phyloP scores from a whole-genome alignment of 2,113 vertebrate species.

The Synchiropus splendidus region DNA sequence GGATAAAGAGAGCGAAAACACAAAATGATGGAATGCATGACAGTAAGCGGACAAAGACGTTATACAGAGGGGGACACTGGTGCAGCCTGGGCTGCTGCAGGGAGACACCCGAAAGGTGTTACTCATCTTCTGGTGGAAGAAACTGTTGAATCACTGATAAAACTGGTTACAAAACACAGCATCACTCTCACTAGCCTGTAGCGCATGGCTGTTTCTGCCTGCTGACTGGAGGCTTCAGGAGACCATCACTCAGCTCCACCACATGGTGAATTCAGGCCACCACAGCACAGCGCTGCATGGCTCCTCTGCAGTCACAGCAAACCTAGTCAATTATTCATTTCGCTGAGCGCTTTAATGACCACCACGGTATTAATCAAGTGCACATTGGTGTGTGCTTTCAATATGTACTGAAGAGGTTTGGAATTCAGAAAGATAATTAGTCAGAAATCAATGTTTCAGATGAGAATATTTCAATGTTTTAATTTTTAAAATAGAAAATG shows the following conservation, averaged over 20 bases:
- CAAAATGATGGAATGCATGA: constrained; percentile 41
- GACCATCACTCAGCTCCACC: constrained; percentile 47
- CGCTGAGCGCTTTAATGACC: too few relatives aligned
- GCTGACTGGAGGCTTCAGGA: constrained; percentile 18
- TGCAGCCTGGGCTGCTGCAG: constrained; percentile 19
- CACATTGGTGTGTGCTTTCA: too few relatives aligned
- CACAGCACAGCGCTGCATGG: constrained; percentile 12
- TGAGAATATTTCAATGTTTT: too few relatives aligned
- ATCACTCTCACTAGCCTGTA: constrained; percentile 14
- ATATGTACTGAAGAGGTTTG: too few relatives aligned
- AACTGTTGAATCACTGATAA: constrained; percentile 6
- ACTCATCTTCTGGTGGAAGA: not conserved
- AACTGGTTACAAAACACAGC: too few relatives aligned
- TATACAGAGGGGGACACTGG: constrained; percentile 8
- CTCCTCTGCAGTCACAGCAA: too few relatives aligned
- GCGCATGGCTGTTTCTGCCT: constrained; percentile 19
- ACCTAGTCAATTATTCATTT: not conserved
- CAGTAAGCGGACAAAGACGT: constrained; percentile 40
- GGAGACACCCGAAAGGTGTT: constrained; percentile 13
- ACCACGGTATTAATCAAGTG: not conserved
- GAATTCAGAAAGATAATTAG: too few relatives aligned
- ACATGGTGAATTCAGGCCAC: constrained; percentile 42
- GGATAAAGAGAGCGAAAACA: constrained; percentile 16
- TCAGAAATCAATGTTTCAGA: too few relatives aligned
- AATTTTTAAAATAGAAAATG: too few relatives aligned